phyloP scores from a whole-genome alignment of 35 echinoderm and acorn worm species.

The Strongylocentrotus purpuratus region DNA sequence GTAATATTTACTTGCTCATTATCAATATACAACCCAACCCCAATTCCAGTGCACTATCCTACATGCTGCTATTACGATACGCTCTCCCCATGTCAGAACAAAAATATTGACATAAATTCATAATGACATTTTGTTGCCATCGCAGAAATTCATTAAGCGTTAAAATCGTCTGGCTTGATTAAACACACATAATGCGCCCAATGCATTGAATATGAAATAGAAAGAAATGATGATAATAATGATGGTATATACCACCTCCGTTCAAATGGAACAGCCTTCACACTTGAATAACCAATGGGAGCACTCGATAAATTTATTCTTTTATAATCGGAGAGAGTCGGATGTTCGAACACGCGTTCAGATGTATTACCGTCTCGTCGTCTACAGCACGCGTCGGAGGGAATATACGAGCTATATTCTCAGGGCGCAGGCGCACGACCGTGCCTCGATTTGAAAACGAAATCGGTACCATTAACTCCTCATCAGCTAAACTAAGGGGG shows the following conservation, averaged over 20 bases:
- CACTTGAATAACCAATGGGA: conserved; percentile 45
- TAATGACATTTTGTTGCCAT: conserved; percentile 13
- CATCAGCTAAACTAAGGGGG: background rate
- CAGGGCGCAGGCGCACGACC: background rate
- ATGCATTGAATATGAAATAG: background rate
- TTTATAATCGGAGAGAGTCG: background rate
- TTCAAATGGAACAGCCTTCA: conserved; percentile 43
- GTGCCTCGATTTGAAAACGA: background rate
- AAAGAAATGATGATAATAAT: background rate
- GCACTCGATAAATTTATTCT: conserved; percentile 5
- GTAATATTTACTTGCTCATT: background rate
- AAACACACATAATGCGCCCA: background rate
- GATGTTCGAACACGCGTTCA: background rate
- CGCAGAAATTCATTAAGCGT: conserved; percentile 17
- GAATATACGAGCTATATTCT: background rate
- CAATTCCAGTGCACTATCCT: background rate
- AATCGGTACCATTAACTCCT: conserved; percentile 2
- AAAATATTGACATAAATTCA: conserved; percentile 7
- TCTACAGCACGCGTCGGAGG: background rate
- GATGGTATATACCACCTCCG: background rate
- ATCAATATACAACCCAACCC: background rate
- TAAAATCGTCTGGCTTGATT: conserved; percentile 4
- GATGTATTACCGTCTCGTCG: background rate
- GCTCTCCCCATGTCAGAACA: background rate
- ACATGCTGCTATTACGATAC: background rate